Evolutionary conservation across 2,888 invertebrate genomes (phyloP).

Genomic region (Drosophila paramelanica): DNA sequence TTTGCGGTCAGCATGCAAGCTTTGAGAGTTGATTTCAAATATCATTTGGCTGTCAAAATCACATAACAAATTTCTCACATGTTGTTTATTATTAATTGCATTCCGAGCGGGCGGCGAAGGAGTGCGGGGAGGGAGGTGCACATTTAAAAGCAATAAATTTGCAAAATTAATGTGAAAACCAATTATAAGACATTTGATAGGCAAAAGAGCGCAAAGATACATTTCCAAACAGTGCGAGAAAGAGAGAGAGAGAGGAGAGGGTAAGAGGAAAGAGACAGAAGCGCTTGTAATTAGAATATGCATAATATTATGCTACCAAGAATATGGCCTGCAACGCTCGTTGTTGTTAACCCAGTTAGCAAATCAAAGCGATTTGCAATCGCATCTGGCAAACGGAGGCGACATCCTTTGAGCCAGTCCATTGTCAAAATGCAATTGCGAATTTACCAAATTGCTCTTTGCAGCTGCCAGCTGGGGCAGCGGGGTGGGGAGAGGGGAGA

Average conservation of each 20-base stretch:
- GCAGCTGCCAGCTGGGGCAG: background rate
- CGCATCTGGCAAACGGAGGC: conserved; percentile 26
- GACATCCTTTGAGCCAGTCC: conserved; percentile 5
- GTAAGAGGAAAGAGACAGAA: background rate
- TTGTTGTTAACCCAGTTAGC: conserved; percentile 48
- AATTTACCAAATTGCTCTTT: conserved; percentile 18
- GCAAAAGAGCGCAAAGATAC: conserved; percentile 13
- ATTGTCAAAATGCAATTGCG: conserved; percentile 28
- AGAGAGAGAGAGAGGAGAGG: background rate
- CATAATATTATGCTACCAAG: conserved; percentile 59
- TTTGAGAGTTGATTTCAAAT: conserved; percentile 29
- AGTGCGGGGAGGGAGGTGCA: background rate
- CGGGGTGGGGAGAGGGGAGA: background rate
- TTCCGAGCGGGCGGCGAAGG: background rate
- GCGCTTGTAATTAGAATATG: conserved; percentile 65
- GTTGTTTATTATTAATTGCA: conserved; percentile 73
- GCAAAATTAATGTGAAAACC: conserved; percentile 78
- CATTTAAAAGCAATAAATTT: conserved; percentile 66
- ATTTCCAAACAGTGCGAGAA: background rate
- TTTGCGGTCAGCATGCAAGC: conserved; percentile 29
- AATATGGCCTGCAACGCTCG: conserved; percentile 34
- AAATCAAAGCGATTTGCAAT: conserved; percentile 64
- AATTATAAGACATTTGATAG: conserved; percentile 63
- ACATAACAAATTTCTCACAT: conserved; percentile 54
- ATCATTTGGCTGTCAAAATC: conserved; percentile 45